Conservation (phyloP, 2,113 vertebrate genomes). For the Albula goreensis region DNA sequence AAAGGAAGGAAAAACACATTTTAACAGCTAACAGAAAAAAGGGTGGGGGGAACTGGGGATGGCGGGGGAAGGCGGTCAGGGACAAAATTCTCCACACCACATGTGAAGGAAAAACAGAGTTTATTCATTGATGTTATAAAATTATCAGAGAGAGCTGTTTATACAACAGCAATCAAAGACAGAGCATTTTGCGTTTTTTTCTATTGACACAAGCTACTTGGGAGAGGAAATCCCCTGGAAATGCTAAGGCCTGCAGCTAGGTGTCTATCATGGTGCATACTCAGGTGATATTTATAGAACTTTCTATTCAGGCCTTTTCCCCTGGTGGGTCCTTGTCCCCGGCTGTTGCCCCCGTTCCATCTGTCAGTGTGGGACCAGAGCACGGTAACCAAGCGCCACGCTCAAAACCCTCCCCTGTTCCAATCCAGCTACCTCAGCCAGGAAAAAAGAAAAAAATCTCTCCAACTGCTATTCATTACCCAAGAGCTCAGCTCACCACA, state of each 20-base stretch:
- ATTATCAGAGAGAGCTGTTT: background rate
- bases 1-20: background rate
- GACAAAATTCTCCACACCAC: background rate
- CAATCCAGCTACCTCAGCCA: background rate
- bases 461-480: background rate
- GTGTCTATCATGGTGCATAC: background rate
- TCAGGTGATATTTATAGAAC: background rate
- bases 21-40: background rate
- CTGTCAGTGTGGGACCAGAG: background rate
- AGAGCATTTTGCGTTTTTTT: background rate
- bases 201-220: background rate
- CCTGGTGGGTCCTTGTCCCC: background rate
- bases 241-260: background rate
- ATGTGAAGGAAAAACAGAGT: background rate
- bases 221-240: background rate
- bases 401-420: background rate
- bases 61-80: no score
- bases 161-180: background rate
- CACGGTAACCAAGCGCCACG: background rate
- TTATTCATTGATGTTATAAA: background rate
- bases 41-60: no score
- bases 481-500: background rate
- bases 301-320: background rate
- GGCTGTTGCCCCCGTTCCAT: constrained; percentile 5
- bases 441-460: background rate